Evolutionary conservation across 2,113 vertebrate species (phyloP), one percentile per base, ranked within the genome.

Genomic region (Polypterus senegalus): DNA sequence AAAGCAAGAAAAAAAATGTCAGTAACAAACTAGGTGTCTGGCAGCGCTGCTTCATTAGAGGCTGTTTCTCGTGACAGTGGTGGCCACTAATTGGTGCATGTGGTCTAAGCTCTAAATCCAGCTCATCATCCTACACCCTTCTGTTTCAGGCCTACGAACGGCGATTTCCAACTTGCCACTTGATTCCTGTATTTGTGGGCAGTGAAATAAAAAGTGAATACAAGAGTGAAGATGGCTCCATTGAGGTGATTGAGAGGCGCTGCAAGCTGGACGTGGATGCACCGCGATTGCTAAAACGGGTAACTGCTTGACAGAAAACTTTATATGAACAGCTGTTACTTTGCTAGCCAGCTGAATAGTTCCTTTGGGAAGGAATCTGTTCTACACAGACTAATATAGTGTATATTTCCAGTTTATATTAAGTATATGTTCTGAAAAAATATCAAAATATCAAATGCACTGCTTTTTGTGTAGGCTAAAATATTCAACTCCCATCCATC

Each of bases 121-220:
- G 4, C 44, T 47, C 47, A 53, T 47, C 61, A 45, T 27, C n/a
- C 46, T 48, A 46, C 10, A 27, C 27, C 27, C 27, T 45, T 4
- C 53, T 1, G 4, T 7, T 46, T 0, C 9, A 99, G 94, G 96
- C 95, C 5, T 99, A 99, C n/a, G 81, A 89, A 46, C 86, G 85
- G 47, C 83, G 96, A 64, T 99, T 99, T 70, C 96, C 94, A 1
- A 96, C 88, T 0, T 97, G 92, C 70, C 89, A 83, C 1, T 73
- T 99, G 74, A 95, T 99, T 67, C 95, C 95, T 0, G 89, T 99
- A 85, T 98, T 99, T 63, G 89, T 96, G 47, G 89, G 86, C 81
- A 97, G 95, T 7, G 91, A 97, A 76, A 79, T 84, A 4, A 71
- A 93, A 52, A 91, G 45, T 0, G 91, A 98, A 62, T 87, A 70